Evolutionary conservation across 2,797 vertebrate genomes (phyloP).

Genomic region (Neosilurus mollespiculum): DNA sequence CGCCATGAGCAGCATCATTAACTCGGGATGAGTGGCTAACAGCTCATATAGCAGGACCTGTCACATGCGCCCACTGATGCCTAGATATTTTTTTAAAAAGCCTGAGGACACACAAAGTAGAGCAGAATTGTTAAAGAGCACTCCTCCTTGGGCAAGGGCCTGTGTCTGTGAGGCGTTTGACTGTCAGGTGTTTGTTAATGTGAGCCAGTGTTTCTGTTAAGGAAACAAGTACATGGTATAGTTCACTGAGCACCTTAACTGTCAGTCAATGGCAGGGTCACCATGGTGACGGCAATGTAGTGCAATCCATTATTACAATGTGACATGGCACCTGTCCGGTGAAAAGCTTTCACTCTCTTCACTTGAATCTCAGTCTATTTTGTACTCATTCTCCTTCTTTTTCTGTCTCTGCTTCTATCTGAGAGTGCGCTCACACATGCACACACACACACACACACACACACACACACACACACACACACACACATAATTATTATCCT

Average conservation of each 20-base stretch:
- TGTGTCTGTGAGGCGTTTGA: constrained; percentile 13
- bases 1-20: constrained; percentile 30
- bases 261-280: constrained; percentile 43
- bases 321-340: constrained; percentile 25
- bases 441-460: constrained; percentile 8
- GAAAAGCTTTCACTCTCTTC: not conserved
- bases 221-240: constrained; percentile 21
- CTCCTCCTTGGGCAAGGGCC: not conserved
- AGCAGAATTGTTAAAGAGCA: not conserved
- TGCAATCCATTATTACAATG: constrained; percentile 42
- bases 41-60: constrained; percentile 31
- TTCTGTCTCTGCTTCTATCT: not conserved
- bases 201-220: constrained; percentile 24
- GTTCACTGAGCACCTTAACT: constrained; percentile 32
- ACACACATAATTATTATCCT: not conserved
- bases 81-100: not conserved
- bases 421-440: not conserved
- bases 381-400: not conserved
- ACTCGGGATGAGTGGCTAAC: constrained; percentile 9
- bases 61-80: constrained; percentile 2
- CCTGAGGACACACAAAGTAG: not conserved
- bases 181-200: constrained; percentile 42
- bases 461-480: not conserved
- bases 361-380: constrained; percentile 4
- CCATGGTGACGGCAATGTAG: constrained; percentile 35